phyloP scores from a whole-genome alignment of 2,888 invertebrate genomes.

The Ennomos quercinarius region DNA sequence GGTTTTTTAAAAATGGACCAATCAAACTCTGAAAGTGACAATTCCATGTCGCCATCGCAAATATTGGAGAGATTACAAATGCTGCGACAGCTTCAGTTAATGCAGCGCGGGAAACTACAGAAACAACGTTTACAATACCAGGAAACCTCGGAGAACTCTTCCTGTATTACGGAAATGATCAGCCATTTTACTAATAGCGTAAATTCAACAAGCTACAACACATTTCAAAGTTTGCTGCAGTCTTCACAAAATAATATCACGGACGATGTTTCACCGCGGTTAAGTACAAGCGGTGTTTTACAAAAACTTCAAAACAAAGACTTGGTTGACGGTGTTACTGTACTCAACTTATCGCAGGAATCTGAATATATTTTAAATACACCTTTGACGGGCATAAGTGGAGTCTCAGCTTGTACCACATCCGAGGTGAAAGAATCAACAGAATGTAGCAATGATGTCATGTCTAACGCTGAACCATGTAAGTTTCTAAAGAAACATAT shows the following conservation, averaged over 20 bases:
- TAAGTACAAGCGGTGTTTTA: conserved; percentile 47
- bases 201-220: conserved; percentile 75
- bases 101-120: conserved; percentile 78
- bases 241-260: conserved; percentile 57
- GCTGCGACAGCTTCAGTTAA: conserved; percentile 69
- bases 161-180: conserved; percentile 72
- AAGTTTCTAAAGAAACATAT: conserved; percentile 68
- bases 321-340: conserved; percentile 75
- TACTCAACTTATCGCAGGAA: conserved; percentile 75
- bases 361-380: conserved; percentile 67
- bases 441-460: conserved; percentile 25
- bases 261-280: conserved; percentile 52
- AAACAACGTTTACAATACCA: conserved; percentile 71
- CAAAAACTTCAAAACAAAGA: conserved; percentile 63
- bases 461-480: conserved; percentile 32
- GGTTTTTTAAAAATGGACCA: conserved; percentile 60
- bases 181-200: conserved; percentile 76
- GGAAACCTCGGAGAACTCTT: conserved; percentile 65
- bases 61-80: conserved; percentile 74
- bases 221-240: conserved; percentile 73
- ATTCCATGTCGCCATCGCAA: conserved; percentile 75
- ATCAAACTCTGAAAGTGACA: conserved; percentile 71
- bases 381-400: conserved; percentile 61
- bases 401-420: conserved; percentile 45
- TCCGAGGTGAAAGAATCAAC: conserved; percentile 9